These are phyloP conservation scores for Sclerurus mexicanus DNA, from an alignment of 2,113 vertebrate species.

Conservation along the genomic window DNA sequence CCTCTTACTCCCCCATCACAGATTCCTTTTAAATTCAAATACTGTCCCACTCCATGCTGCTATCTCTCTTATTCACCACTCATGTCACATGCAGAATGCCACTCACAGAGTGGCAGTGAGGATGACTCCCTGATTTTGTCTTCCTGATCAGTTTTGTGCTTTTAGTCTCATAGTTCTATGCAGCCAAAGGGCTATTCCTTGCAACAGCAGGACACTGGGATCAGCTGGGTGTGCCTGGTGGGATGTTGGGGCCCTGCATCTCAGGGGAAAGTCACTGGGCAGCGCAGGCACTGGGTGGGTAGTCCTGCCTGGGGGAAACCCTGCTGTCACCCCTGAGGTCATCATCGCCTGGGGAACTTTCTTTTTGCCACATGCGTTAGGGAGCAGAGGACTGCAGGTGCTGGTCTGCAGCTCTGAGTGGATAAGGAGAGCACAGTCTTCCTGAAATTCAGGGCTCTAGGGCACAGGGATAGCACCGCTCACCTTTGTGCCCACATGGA, in stretches of 20 bases:
- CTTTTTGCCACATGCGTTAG: neutral
- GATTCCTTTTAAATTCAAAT: neutral
- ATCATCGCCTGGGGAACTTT: neutral
- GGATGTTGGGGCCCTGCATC: neutral
- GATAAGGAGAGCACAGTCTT: neutral
- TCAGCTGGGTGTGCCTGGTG: rapidly evolving
- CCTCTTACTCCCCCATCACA: neutral
- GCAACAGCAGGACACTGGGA: neutral
- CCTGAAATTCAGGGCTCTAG: neutral
- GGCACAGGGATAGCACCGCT: neutral
- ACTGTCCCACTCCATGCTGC: neutral
- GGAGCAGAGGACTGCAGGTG: neutral
- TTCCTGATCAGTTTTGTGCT: neutral
- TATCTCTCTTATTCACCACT: neutral
- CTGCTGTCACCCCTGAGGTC: neutral
- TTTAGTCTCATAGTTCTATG: neutral
- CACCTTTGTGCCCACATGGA: neutral
- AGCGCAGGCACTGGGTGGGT: neutral
- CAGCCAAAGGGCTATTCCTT: neutral
- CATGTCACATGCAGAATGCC: rapidly evolving
- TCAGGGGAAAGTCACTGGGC: neutral
- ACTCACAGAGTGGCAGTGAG: neutral
- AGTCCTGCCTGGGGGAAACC: neutral
- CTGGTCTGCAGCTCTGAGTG: neutral
- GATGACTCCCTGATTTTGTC: rapidly evolving